Base-by-base conservation (phyloP, 2,888 invertebrate genomes). In the Rotaria socialis region DNA sequence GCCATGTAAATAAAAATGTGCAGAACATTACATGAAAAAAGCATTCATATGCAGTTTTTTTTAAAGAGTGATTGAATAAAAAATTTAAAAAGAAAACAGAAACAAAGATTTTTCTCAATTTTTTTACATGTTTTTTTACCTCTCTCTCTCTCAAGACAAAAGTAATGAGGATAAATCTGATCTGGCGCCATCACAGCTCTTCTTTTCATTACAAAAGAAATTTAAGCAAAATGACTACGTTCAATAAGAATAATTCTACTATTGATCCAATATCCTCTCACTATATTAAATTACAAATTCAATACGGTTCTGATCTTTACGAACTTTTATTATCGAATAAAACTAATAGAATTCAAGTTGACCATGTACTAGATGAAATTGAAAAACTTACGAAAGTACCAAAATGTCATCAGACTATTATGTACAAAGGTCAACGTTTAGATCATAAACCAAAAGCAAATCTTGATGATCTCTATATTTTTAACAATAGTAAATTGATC, bases 201-300 rank as follows among this genome's bases (percentile, higher is more conserved):
- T 52, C 52, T 52, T 11, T 16, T 52, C 14, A 16, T 52, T 52
- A 16, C 14, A 8, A 14, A 16, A 2, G 16, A 50, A 14, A 50
- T 14, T 11, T 0, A 2, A 16, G 16, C 11, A 56, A 24, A 6
- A 67, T 67, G 67, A 35, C 35, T 35, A 35, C 67, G 7, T 19
- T 35, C 67, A 67, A 27, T 14, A 67, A 27, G 3, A 27, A 27
- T 16, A 52, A 52, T 16, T 52, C 52, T 52, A 14, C 4, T 52
- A 16, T 52, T 52, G 52, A 52, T 52, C 11, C 55, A 55, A 19
- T 22, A 55, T 55, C 22, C 14, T 35, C 67, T 27, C 27, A 19
- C 14, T 80, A n/a, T 47, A 47, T 80, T 24, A 80, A 80, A 80
- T 80, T 80, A 47, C 80, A 80, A 80, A n/a, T 80, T n/a, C 80